phyloP scores from a whole-genome alignment of 1,140 invertebrate genomes.

The Harlomillsia oculata region DNA sequence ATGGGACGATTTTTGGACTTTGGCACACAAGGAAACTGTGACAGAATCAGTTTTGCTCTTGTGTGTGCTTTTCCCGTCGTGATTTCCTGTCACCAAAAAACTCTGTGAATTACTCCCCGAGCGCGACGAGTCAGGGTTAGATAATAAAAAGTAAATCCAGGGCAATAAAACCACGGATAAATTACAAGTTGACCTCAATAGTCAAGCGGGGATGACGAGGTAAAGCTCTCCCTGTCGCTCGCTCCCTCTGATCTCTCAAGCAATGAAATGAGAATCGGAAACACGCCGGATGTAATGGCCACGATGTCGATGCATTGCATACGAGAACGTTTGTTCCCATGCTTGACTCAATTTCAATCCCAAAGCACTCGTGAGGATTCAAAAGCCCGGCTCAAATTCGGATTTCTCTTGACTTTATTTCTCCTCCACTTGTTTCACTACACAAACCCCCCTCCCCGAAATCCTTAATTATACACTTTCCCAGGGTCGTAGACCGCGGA shows the following conservation, averaged over 20 bases:
- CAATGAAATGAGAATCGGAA: background rate
- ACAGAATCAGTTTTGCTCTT: no score
- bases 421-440: no score
- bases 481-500: no score
- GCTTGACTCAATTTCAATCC: background rate
- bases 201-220: background rate
- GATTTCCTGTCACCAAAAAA: no score
- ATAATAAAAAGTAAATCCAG: slow-evolving; percentile 15
- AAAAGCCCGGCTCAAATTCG: no score
- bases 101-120: background rate
- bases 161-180: slow-evolving; percentile 9
- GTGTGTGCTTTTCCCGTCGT: no score
- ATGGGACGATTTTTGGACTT: no score
- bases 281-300: background rate
- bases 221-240: background rate
- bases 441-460: no score
- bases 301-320: background rate
- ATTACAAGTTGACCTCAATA: slow-evolving; percentile 5
- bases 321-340: background rate
- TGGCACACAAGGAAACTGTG: no score
- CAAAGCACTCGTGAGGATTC: no score
- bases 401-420: no score
- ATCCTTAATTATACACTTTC: no score
- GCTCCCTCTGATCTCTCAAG: background rate
- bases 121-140: background rate